Base-by-base conservation (phyloP, 2,797 vertebrate species). In the Ataeniobius toweri region DNA sequence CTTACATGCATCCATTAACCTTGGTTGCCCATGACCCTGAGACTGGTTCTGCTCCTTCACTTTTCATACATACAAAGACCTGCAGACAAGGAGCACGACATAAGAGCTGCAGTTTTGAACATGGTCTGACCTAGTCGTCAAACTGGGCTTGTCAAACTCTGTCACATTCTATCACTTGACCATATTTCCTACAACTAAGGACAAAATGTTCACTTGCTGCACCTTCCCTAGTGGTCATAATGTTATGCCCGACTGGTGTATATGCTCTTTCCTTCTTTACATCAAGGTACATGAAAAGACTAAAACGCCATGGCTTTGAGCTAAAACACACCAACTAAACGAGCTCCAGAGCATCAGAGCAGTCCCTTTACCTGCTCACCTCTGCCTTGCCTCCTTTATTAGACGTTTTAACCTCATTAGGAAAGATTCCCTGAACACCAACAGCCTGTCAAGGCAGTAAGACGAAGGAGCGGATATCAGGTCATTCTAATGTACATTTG, bases 331-430 rank as follows among this genome's bases (percentile, higher is more conserved):
- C 31, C 20, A 22, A 67, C 31, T 22, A 41, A 41, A 67, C 20
- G 24, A 12, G 20, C 63, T 12, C 18, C 20, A 41, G 36, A 41
- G 22, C 3, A 41, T 24, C 14, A 0, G 14, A 12, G 9, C 9
- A 31, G 59, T 63, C 14, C 18, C 63, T 36, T 24, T 24, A 41
- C 9, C 22, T 41, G 20, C 20, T 41, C 36, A 36, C 12, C 46
- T 48, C 46, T 58, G 7, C 9, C n/a, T n/a, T 5, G 6, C 77
- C 77, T 74, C 79, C 72, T 75, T 71, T 76, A 46, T 74, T 69
- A 50, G 55, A 51, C 68, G 51, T 61, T 73, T 80, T 65, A 61
- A 81, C 67, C 41, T 24, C 2, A 18, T 75, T 78, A 39, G 68
- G n/a, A 28, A 65, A 80, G 44, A 75, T 56, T 80, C 46, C 73